Percentiles rank a stretch among this genome's conserved stretches.
phyloP scores from a whole-genome alignment of 2,797 vertebrate species.

The Lithobates pipiens region DNA sequence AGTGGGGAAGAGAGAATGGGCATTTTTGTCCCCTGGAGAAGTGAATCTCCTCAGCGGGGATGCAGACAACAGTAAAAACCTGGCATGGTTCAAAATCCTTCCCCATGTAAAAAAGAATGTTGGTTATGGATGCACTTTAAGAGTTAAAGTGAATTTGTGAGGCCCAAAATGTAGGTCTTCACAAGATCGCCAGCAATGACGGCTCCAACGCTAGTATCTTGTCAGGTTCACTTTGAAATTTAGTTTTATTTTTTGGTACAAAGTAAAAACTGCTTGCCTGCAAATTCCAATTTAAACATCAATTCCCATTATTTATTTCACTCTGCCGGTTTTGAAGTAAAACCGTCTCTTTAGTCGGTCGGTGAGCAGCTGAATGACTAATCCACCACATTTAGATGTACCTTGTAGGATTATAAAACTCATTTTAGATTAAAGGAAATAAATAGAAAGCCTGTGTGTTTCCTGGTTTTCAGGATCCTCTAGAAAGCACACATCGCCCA shows the following conservation, averaged over 20 bases:
- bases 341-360: background rate
- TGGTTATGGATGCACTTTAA: too few relatives aligned
- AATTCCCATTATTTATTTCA: background rate
- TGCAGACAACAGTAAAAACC: too few relatives aligned
- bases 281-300: background rate
- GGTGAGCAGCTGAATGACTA: background rate
- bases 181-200: background rate
- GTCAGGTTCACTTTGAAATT: background rate
- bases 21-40: too few relatives aligned
- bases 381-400: slow-evolving; percentile 1
- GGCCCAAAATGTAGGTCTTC: background rate
- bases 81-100: too few relatives aligned
- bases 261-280: background rate
- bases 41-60: too few relatives aligned
- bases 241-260: background rate
- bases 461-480: background rate
- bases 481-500: background rate
- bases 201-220: background rate
- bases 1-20: too few relatives aligned
- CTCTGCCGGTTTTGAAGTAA: background rate
- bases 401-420: background rate
- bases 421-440: background rate
- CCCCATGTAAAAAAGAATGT: too few relatives aligned
- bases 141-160: too few relatives aligned
- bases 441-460: background rate